These are phyloP conservation scores for Masticophis lateralis DNA, from an alignment of 2,797 vertebrate species.

Conservation along the genomic window DNA sequence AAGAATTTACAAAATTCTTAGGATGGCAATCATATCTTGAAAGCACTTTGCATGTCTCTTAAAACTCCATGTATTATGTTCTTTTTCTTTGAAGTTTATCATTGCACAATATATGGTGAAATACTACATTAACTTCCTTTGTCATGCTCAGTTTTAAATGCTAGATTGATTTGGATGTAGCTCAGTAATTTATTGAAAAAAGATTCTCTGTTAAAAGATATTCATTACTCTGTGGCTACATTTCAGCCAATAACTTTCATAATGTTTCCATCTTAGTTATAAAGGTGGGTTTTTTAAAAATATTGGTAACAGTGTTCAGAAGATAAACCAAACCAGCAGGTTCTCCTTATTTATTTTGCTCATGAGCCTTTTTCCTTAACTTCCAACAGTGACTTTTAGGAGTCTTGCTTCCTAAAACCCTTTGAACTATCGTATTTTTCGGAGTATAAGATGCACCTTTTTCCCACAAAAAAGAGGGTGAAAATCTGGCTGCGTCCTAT, in stretches of 20 bases:
- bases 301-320: background rate
- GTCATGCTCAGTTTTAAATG: background rate
- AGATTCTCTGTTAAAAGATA: background rate
- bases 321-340: background rate
- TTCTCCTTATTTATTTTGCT: background rate
- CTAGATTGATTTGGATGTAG: background rate
- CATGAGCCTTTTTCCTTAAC: background rate
- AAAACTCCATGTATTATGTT: background rate
- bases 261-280: background rate
- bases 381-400: background rate
- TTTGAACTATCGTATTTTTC: background rate
- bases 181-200: background rate
- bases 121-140: background rate
- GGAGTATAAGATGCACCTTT: too few relatives aligned
- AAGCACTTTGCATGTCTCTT: background rate
- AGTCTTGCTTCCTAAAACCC: background rate
- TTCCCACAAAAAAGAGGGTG: too few relatives aligned
- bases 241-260: background rate
- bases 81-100: background rate
- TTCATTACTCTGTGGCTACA: background rate
- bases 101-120: background rate
- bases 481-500: too few relatives aligned
- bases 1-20: background rate
- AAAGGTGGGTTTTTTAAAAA: background rate
- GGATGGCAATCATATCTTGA: background rate